Percentiles rank a stretch among this genome's conserved stretches.
Evolutionary conservation across 2,797 vertebrate species (phyloP).

Genomic region (Siniperca obscura): DNA sequence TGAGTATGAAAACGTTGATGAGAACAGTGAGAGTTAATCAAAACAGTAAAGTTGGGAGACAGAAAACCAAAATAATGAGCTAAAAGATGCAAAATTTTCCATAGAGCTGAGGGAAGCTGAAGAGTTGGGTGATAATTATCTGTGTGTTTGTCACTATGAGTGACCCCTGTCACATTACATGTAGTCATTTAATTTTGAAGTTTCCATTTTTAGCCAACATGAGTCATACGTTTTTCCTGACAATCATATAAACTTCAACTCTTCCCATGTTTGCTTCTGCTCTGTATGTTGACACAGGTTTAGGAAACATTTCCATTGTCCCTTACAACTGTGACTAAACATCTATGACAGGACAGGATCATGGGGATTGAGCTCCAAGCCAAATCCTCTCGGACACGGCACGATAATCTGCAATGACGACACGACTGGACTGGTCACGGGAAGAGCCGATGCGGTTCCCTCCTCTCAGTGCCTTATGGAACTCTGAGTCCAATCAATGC

Average conservation of each 20-base stretch:
- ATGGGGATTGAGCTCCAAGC: slow-evolving; percentile 69
- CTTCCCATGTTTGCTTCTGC: slow-evolving; percentile 32
- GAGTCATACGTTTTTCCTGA: not conserved
- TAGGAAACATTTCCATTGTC: slow-evolving; percentile 68
- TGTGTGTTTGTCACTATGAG: not conserved
- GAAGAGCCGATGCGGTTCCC: slow-evolving; percentile 90
- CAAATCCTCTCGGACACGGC: slow-evolving; percentile 85
- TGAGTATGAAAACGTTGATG: not conserved
- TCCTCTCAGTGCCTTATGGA: slow-evolving; percentile 99
- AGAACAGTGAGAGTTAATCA: not conserved
- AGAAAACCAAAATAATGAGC: slow-evolving; percentile 3
- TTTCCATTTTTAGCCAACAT: not conserved
- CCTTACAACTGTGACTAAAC: slow-evolving; percentile 82
- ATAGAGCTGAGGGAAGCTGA: not conserved
- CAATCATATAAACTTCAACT: slow-evolving; percentile 21
- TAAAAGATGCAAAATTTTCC: not conserved
- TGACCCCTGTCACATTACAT: not conserved
- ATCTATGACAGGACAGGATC: slow-evolving; percentile 76
- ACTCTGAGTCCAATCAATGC: slow-evolving; percentile 97
- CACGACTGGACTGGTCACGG: slow-evolving; percentile 93
- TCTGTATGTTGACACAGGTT: slow-evolving; percentile 73
- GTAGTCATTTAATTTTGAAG: not conserved
- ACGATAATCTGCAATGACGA: slow-evolving; percentile 91
- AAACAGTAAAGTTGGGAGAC: not conserved
- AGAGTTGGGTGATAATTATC: not conserved